Conservation (phyloP, 2,113 vertebrate species). For the Myiopsitta monachus region DNA sequence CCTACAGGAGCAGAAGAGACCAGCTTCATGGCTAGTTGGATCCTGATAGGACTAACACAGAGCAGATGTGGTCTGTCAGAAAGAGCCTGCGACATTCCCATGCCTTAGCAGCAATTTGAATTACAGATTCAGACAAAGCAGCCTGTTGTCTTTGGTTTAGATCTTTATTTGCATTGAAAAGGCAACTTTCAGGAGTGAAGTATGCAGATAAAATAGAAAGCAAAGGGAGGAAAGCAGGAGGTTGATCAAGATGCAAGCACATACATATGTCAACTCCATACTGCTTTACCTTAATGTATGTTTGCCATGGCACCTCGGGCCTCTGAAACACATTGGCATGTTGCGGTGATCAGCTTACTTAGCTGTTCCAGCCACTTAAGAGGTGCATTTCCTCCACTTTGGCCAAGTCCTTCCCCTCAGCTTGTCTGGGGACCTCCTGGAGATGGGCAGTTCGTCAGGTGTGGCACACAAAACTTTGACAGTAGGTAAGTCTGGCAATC, state of each 20-base stretch:
- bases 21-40: background rate
- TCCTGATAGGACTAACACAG: background rate
- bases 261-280: background rate
- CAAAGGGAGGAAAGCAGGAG: background rate
- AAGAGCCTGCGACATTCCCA: background rate
- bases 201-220: background rate
- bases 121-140: background rate
- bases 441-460: background rate
- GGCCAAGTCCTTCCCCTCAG: background rate
- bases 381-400: background rate
- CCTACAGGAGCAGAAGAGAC: background rate
- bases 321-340: background rate
- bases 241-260: background rate
- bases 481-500: background rate
- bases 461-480: fast-evolving
- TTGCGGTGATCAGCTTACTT: background rate
- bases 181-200: background rate
- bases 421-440: background rate
- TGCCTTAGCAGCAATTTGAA: background rate
- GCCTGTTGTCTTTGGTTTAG: background rate
- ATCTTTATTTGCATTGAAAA: background rate
- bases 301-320: background rate
- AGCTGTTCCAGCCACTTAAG: background rate
- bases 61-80: background rate
- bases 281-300: background rate